Base-by-base conservation (phyloP, 1,140 invertebrate species). In the Zaprionus camerounensis region DNA sequence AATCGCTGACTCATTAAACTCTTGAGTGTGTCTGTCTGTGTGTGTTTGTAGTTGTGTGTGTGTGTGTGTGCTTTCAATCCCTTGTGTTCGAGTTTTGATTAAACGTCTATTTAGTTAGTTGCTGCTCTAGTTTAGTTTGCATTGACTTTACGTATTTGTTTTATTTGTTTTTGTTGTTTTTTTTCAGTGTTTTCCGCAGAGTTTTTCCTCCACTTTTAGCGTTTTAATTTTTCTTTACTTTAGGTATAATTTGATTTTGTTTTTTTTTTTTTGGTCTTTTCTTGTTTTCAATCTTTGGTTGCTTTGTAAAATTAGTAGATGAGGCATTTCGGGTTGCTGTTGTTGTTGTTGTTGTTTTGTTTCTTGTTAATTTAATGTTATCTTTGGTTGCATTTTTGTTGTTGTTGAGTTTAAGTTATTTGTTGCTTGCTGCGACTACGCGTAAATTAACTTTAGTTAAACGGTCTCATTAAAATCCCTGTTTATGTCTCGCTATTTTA, bases 251-350 rank as follows among this genome's bases (percentile, higher is more conserved):
- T 46, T 36, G 24, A 22, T 28, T 31, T 49, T 15, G 7, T 55
- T 49, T 31, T 26, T 11, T 26, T 11, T 31, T 26, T 67, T 71
- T 46, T 62, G 28, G 24, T 56, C n/a, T 67, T 62, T 61, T 17
- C 41, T 59, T 31, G 31, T 57, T 76, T 55, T 46, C 41, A 46
- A 46, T 46, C 41, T 46, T 46, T 46, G 41, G 41, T 46, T 46
- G 63, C 38, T 82, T 70, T 71, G 67, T 84, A 84, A 70, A 83
- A 81, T 84, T 82, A 82, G 56, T 81, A 81, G 17, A 80, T 84
- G 82, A 84, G 82, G 82, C 82, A 84, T 81, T 83, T 78, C 26
- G 82, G 78, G 81, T 84, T 85, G 53, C 80, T 74, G 73, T 73
- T 83, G 73, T 76, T 82, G 58, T 59, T 63, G 44, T 65, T 64